Base-by-base conservation (phyloP, 2,113 vertebrate species). In the Symphodus melops region DNA sequence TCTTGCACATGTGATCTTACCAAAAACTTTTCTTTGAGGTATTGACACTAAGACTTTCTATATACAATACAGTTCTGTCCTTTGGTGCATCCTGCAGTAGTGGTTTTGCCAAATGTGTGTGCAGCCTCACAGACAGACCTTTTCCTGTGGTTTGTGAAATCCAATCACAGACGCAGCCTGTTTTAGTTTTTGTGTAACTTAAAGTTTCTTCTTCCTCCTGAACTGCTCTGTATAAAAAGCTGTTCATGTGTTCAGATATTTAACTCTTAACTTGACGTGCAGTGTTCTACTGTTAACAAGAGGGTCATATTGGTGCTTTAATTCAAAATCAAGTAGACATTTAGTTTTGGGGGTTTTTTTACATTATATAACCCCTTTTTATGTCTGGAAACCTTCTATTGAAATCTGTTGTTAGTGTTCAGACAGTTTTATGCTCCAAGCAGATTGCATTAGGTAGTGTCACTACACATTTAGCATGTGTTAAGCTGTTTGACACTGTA, bases 61-160 rank as follows among this genome's bases (percentile, higher is more conserved):
- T 28, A 48, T 25, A 2, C 23, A 58, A 58, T 57, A 51, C 48
- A 46, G 25, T 69, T n/a, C 25, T 63, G 64, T 42, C 12, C 28
- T 46, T 53, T 61, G 62, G 74, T 48, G 46, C 8, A 23, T 61
- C n/a, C 49, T 19, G 33, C 46, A 11, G 8, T 54, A 54, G 3
- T 65, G 67, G 60, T 65, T 60, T 72, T 49, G 66, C 71, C 67
- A 68, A 33, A 79, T 37, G 46, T 80, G 53, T 55, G 55, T 52
- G 42, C 69, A 68, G 73, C 33, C 64, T 58, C 68, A 78, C n/a
- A 51, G 52, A 51, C 48, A 48, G 51, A 62, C 16, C 25, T 77
- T 68, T 72, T 71, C 53, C 61, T 62, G 21, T 71, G 63, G 74
- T 62, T 75, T 79, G 73, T 79, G 59, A 81, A 84, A 82, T 61